Conservation (phyloP, 2,113 vertebrate genomes). For the Platycercus adscitus region DNA sequence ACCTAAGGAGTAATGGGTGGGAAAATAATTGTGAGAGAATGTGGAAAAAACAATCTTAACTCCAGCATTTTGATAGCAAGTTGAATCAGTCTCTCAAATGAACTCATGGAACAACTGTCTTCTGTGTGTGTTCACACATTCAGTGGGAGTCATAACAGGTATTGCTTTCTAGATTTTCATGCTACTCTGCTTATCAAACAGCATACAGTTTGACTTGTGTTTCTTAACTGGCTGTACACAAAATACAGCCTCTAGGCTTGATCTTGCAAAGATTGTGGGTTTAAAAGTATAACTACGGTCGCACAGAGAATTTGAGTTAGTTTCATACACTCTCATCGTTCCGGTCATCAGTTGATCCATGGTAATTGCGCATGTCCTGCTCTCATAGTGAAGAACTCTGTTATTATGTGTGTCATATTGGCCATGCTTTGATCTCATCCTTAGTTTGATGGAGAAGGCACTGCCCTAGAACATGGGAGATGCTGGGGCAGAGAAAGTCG, state of each 20-base stretch:
- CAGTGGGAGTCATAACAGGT: neutral
- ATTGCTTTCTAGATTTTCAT: neutral
- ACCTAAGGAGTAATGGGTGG: neutral
- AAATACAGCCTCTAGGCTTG: neutral
- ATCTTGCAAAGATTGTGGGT: neutral
- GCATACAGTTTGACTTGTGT: neutral
- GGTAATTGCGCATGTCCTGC: neutral
- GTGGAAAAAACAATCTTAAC: neutral
- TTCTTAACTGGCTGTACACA: neutral
- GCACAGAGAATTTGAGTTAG: neutral
- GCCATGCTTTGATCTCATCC: neutral
- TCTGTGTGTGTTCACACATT: accelerated
- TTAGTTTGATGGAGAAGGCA: neutral
- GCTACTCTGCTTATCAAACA: neutral
- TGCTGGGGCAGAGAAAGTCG: neutral
- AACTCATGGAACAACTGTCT: neutral
- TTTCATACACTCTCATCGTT: neutral
- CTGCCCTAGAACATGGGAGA: neutral
- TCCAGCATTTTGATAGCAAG: neutral
- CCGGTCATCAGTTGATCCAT: neutral
- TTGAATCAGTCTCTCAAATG: neutral
- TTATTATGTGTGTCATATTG: neutral
- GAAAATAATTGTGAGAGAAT: neutral
- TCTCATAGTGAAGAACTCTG: neutral
- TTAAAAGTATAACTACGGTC: neutral